phyloP scores from a whole-genome alignment of 2,888 invertebrate species.

The Pollenia griseotomentosa region DNA sequence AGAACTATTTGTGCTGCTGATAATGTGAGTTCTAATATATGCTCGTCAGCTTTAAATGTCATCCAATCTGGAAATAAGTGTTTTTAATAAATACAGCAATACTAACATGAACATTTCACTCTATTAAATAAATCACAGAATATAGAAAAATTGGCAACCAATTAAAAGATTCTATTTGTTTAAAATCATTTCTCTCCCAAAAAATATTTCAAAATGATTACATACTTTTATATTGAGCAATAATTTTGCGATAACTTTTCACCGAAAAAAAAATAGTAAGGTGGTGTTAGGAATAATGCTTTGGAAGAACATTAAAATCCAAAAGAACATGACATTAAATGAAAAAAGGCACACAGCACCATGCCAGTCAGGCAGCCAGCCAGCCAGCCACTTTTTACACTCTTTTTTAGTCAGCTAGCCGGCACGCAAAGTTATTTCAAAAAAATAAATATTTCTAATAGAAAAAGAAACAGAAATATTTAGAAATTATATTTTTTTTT shows the following conservation, averaged over 20 bases:
- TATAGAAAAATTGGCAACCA: too few species aligned
- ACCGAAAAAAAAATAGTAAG: slow-evolving; percentile 3
- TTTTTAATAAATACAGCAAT: too few species aligned
- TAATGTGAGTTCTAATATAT: too few species aligned
- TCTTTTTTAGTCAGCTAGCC: slow-evolving; percentile 20
- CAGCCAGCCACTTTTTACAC: slow-evolving; percentile 40
- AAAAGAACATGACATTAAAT: slow-evolving; percentile 60
- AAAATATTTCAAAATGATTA: too few species aligned
- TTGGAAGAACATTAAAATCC: slow-evolving; percentile 15
- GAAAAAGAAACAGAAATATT: slow-evolving; percentile 57
- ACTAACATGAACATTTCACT: too few species aligned
- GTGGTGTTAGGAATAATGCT: slow-evolving; percentile 34
- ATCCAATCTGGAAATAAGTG: too few species aligned
- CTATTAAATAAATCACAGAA: too few species aligned
- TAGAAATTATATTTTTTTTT: slow-evolving; percentile 61
- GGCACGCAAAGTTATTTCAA: slow-evolving; percentile 60
- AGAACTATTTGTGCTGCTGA: too few species aligned
- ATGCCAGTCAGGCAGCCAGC: slow-evolving; percentile 49
- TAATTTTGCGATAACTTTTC: neutral
- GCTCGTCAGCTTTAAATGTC: too few species aligned
- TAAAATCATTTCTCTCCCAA: too few species aligned
- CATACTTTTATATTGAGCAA: neutral
- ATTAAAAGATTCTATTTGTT: too few species aligned
- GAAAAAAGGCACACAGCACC: slow-evolving; percentile 27
- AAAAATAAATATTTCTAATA: slow-evolving; percentile 43